Evolutionary conservation across 2,113 vertebrate species (phyloP).

Genomic region (Dipodomys spectabilis): DNA sequence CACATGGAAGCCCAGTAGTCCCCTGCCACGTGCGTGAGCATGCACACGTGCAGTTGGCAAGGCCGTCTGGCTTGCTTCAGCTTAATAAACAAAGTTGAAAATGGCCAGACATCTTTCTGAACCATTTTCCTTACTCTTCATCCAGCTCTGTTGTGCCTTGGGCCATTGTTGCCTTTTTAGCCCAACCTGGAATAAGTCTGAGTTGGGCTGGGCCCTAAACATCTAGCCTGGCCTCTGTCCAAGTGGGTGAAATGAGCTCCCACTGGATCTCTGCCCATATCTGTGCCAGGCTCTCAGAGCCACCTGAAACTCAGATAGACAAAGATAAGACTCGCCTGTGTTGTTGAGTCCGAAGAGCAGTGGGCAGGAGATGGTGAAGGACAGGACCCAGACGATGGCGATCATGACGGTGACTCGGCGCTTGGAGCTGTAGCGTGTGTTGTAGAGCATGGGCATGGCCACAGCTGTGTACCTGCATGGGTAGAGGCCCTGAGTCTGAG

Average conservation of each 20-base stretch:
- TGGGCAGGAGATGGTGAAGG: slow-evolving; percentile 98
- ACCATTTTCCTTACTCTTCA: background rate
- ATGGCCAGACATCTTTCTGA: background rate
- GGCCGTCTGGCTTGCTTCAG: background rate
- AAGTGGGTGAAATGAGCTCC: background rate
- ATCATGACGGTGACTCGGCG: slow-evolving; percentile 98
- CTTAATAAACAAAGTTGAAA: slow-evolving; percentile 14
- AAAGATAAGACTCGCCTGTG: slow-evolving; percentile 88
- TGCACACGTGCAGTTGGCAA: background rate
- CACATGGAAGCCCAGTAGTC: background rate
- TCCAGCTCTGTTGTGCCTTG: background rate
- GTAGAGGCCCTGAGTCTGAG: fast-evolving
- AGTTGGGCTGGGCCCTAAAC: background rate
- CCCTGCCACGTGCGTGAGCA: background rate
- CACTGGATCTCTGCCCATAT: background rate
- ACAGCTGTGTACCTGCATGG: slow-evolving; percentile 95
- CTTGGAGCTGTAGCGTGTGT: slow-evolving; percentile 98
- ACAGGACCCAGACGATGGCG: slow-evolving; percentile 96
- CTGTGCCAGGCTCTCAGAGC: background rate
- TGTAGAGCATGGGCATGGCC: slow-evolving; percentile 99
- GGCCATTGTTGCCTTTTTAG: background rate
- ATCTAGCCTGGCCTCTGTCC: background rate
- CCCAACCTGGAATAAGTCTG: background rate
- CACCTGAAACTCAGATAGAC: background rate
- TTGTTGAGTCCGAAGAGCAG: slow-evolving; percentile 98